Evolutionary conservation across 2,888 invertebrate genomes (phyloP).

Genomic region (Acronicta psi): DNA sequence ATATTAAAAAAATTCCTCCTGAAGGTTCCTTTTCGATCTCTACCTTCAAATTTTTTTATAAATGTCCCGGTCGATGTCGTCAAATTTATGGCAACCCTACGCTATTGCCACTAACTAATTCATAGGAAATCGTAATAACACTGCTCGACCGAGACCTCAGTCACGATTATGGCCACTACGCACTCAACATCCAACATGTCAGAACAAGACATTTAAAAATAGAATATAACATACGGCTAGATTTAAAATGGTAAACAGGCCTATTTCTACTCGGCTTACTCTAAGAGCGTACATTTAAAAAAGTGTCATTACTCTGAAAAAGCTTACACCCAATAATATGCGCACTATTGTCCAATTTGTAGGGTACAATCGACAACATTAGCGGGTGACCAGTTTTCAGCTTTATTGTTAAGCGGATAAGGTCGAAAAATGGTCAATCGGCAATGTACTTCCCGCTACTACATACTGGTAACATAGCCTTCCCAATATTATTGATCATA

Average conservation of each 20-base stretch:
- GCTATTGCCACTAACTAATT: no score
- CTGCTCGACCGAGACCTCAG: no score
- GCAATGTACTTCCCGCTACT: conserved; percentile 30
- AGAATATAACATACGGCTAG: conserved; percentile 47
- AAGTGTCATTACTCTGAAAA: conserved; percentile 59
- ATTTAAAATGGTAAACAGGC: conserved; percentile 57
- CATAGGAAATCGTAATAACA: no score
- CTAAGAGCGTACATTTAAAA: conserved; percentile 62
- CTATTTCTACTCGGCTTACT: conserved; percentile 59
- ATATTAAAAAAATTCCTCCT: no score
- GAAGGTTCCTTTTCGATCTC: no score
- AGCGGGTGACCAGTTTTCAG: not conserved
- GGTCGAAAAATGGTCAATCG: not conserved
- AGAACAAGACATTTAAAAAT: conserved; percentile 28
- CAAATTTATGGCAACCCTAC: no score
- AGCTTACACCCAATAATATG: conserved; percentile 62
- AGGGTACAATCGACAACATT: conserved; percentile 29
- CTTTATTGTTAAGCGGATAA: not conserved
- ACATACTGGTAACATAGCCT: conserved; percentile 12
- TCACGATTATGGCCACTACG: no score
- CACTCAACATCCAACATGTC: conserved; percentile 20
- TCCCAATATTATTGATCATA: conserved; percentile 33
- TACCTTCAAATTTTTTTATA: no score
- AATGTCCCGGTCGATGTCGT: no score
- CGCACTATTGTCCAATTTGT: conserved; percentile 67